Evolutionary conservation across 2,888 invertebrate species (phyloP), one percentile per base, ranked within the genome.

Genomic region (Idaea straminata): DNA sequence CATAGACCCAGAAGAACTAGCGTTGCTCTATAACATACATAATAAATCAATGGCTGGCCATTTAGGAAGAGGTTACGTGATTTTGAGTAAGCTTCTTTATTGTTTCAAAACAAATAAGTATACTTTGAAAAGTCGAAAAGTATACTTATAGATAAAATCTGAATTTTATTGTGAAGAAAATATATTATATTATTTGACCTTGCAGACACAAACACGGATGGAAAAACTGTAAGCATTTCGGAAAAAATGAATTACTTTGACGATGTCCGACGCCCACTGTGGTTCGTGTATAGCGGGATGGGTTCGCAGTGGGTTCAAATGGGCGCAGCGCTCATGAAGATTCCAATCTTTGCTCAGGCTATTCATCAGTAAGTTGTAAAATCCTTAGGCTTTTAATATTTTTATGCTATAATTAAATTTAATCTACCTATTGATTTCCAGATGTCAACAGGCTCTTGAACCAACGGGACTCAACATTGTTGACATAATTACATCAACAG

Each of bases 231-330:
- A 0, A 75, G 81, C 57, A 63, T 87, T 0, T 64, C 66, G 3
- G 83, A 88, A 63, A 77, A 79, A 15, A 69, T 69, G 0, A 79
- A 79, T 13, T 87, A 88, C 69, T 86, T 80, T 35, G 86, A 89
- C 62, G 78, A 83, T 13, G 83, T 72, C 0, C 77, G 79, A 25
- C 81, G 93, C 0, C 95, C 95, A 4, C 84, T 96, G 13, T 96
- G 95, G 95, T 95, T 94, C 81, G 93, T 96, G 67, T 96, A 95
- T 88, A 95, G 95, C 68, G 96, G 96, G 5, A 95, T 96, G 95
- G 96, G 95, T 13, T 94, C 95, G 0, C 95, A 96, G 80, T 96
- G 95, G 95, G 84, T 93, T 35, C 94, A 94, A 35, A 96, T 96
- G 95, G 95, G 95, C 0, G 79, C 87, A 25, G 90, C 94, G 58